Evolutionary conservation across 2,888 invertebrate species (phyloP).

Genomic region (Polyommatus icarus): DNA sequence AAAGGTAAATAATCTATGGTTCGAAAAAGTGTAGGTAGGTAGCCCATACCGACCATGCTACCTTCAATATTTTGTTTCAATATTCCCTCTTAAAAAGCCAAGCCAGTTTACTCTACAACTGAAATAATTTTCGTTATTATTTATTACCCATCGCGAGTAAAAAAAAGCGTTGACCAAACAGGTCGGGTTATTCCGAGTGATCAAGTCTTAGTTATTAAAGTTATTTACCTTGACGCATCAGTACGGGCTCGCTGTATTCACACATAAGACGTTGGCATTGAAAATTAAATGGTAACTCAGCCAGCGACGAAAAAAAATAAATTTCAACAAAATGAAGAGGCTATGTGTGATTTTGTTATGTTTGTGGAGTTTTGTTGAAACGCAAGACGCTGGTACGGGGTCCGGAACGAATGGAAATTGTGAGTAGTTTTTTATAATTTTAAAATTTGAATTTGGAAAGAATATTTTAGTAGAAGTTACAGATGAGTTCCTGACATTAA

Average conservation of each 20-base stretch:
- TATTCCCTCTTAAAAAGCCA: neutral
- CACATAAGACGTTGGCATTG: constrained; percentile 40
- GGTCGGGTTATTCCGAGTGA: constrained; percentile 36
- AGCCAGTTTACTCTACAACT: neutral
- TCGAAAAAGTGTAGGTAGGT: neutral
- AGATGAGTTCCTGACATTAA: no score
- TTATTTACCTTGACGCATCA: constrained; percentile 45
- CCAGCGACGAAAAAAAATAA: constrained; percentile 24
- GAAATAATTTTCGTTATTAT: neutral
- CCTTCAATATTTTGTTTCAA: neutral
- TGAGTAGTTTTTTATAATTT: constrained; percentile 49
- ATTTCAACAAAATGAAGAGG: constrained; percentile 50
- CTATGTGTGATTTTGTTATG: constrained; percentile 51
- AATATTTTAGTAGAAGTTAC: no score
- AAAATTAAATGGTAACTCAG: constrained; percentile 28
- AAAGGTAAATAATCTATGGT: no score
- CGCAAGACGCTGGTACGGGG: constrained; percentile 56
- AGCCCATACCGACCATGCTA: neutral
- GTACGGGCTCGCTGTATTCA: constrained; percentile 38
- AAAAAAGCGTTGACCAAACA: constrained; percentile 32
- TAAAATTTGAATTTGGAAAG: neutral
- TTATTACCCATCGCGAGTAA: neutral
- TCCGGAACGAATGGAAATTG: constrained; percentile 64
- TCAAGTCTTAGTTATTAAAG: constrained; percentile 35
- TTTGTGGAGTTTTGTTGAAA: constrained; percentile 51